phyloP scores from a whole-genome alignment of 2,113 vertebrate genomes.

The Colinus virginianus region DNA sequence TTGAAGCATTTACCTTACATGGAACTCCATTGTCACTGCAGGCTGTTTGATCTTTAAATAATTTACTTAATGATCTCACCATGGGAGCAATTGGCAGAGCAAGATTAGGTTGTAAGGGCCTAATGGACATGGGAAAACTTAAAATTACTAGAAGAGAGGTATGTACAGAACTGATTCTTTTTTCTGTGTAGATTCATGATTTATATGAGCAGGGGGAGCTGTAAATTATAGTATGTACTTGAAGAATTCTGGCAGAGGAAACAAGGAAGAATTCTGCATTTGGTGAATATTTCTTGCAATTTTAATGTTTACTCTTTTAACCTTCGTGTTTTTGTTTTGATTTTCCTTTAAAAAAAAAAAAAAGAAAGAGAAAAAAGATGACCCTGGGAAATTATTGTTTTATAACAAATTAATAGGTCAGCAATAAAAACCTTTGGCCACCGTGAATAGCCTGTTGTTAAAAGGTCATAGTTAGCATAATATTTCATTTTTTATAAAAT shows the following conservation, averaged over 20 bases:
- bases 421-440: constrained; percentile 55
- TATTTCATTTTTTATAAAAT: constrained; percentile 64
- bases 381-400: constrained; percentile 54
- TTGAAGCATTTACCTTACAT: constrained; percentile 98
- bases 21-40: constrained; percentile 97
- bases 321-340: constrained; percentile 29
- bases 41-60: constrained; percentile 99
- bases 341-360: background rate
- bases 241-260: constrained; percentile 50
- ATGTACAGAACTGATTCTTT: constrained; percentile 66
- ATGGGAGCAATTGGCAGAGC: constrained; percentile 96
- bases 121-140: constrained; percentile 98
- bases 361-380: background rate
- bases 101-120: constrained; percentile 96
- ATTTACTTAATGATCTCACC: constrained; percentile 99
- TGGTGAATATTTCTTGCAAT: background rate
- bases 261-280: constrained; percentile 8
- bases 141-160: constrained; percentile 81
- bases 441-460: constrained; percentile 46
- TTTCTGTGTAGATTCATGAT: constrained; percentile 63
- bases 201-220: constrained; percentile 1
- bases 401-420: constrained; percentile 67
- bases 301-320: constrained; percentile 52
- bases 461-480: constrained; percentile 61
- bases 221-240: constrained; percentile 55